phyloP scores from a whole-genome alignment of 2,113 vertebrate genomes.

The Nesogale talazaci region DNA sequence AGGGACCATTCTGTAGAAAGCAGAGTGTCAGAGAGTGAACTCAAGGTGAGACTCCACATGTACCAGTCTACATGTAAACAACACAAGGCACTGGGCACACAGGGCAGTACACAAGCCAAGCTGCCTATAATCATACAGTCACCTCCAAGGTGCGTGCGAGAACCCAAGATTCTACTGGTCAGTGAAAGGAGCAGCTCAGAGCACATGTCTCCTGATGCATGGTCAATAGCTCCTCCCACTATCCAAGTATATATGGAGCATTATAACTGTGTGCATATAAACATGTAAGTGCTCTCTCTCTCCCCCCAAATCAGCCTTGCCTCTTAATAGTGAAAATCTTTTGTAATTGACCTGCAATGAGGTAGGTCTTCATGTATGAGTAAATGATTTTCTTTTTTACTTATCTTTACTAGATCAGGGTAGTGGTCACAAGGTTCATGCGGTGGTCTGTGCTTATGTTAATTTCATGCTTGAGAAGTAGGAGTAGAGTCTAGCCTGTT shows the following conservation, averaged over 20 bases:
- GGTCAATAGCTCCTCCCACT: not conserved
- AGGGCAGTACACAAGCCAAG: too few relatives aligned
- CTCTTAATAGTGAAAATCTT: not conserved
- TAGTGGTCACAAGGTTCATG: not conserved
- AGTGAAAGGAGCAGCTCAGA: not conserved
- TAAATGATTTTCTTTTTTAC: not conserved
- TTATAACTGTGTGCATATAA: not conserved
- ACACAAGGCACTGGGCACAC: too few relatives aligned
- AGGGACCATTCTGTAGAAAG: not conserved
- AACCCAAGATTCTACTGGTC: not conserved
- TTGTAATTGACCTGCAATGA: not conserved
- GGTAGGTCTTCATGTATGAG: not conserved
- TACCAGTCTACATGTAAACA: too few relatives aligned
- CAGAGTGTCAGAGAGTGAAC: too few relatives aligned
- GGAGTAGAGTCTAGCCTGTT: too few relatives aligned
- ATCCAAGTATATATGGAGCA: rapidly evolving
- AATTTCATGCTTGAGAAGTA: too few relatives aligned
- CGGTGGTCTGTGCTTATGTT: too few relatives aligned
- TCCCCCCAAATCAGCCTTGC: not conserved
- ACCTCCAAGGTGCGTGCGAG: too few relatives aligned
- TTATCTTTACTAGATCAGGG: not conserved
- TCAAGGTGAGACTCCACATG: not conserved
- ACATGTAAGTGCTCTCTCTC: not conserved
- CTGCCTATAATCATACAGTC: too few relatives aligned
- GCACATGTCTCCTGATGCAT: rapidly evolving